Evolutionary conservation across 2,113 vertebrate species (phyloP), one percentile per base, ranked within the genome.

Genomic region (Pyrgilauda ruficollis): DNA sequence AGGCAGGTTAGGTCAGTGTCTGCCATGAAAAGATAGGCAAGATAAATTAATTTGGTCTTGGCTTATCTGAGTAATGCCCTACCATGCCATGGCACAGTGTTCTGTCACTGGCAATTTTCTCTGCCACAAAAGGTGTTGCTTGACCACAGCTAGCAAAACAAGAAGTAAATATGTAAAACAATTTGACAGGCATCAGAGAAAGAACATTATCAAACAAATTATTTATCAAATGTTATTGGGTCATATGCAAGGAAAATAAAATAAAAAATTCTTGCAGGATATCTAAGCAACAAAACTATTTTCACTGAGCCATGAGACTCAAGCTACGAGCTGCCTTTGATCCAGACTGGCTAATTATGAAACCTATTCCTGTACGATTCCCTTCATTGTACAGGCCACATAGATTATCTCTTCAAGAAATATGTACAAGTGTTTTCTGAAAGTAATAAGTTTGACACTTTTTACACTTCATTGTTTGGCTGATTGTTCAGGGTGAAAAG

Each of bases 401-500:
- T 5, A 47, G 6, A 27, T 39, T 37, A 43, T 62, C 63, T 74
- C 58, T 90, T 87, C 62, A 64, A 52, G 41, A 74, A 84, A 35
- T 10, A 85, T 2, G 5, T 31, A 66, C 10, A 62, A 37, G 35
- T 47, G 3, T 81, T 62, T 91, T 72, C 47, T 39, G 33, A 89
- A 83, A 66, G 68, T 33, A 10, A n/a, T 72, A 56, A 7, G 8
- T 61, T 69, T 78, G 52, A 50, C 52, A 35, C 9, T 39, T 84
- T 1, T 2, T 41, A 64, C 19, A 10, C 14, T 72, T 90, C 0
- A 3, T 35, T 30, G 11, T 44, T 77, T 55, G 31, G 26, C 39
- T 93, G 55, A 44, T 35, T 81, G 66, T 39, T 92, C 27, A 17
- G n/a, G 58, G 37, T 46, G 17, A 72, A 96, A 89, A 72, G 66